Conservation (phyloP, 37 sponge, comb jelly and placozoan species). For the Geodia barretti region DNA sequence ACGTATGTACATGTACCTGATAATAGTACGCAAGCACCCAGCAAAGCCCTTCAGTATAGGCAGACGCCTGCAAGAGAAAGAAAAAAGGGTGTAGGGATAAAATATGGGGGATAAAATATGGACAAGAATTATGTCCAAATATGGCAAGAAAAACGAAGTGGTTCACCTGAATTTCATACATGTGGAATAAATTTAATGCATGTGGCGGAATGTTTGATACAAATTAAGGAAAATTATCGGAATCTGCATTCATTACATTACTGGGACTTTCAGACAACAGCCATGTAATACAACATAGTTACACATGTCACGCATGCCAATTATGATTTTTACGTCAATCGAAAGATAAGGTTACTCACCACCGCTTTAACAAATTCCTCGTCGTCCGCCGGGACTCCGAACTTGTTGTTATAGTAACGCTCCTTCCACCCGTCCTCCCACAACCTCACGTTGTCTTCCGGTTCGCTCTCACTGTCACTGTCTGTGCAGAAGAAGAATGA, state of each 20-base stretch:
- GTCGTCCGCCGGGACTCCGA: constrained; percentile 81
- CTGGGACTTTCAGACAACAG: too few relatives aligned
- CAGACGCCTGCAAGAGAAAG: constrained; percentile 35
- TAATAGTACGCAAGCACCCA: constrained; percentile 96
- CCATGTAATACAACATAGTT: too few relatives aligned
- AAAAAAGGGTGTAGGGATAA: neutral
- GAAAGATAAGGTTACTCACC: constrained; percentile 39
- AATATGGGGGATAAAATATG: neutral
- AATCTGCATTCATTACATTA: too few relatives aligned
- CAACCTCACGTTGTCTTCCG: constrained; percentile 68
- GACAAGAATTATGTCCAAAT: neutral
- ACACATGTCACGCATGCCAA: too few relatives aligned
- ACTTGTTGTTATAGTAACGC: constrained; percentile 94
- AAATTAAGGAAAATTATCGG: too few relatives aligned
- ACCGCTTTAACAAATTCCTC: constrained; percentile 69
- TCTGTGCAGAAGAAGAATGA: too few relatives aligned
- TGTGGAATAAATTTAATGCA: too few relatives aligned
- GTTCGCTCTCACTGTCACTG: constrained; percentile 41
- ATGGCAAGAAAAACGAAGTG: neutral
- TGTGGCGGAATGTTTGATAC: too few relatives aligned
- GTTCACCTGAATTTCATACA: too few relatives aligned
- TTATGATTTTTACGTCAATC: too few relatives aligned
- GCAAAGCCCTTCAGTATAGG: constrained; percentile 92
- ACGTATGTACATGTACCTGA: too few relatives aligned
- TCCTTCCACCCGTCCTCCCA: constrained; percentile 99